Base-by-base conservation (phyloP, 1,140 invertebrate species). In the Nymphalis io region DNA sequence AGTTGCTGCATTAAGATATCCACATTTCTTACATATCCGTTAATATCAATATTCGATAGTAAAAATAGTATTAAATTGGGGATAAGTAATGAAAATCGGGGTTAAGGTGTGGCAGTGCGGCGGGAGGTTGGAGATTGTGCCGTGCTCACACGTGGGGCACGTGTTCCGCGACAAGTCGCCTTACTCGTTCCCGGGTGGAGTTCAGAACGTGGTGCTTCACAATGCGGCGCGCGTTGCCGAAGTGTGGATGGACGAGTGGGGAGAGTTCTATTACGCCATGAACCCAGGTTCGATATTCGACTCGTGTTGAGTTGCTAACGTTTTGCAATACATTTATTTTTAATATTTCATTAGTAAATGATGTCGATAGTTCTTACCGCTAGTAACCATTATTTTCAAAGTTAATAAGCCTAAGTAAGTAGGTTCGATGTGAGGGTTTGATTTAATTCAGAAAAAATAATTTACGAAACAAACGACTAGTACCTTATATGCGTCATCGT, bases 171-270 rank as follows among this genome's bases (percentile, higher is more conserved):
- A 99, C 94, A 99, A 99, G 92, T 98, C 97, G 77, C 99, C 99
- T 33, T 99, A 99, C 93, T 98, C 98, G 73, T 99, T 99, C 94
- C 99, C 99, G 67, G 98, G 98, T 79, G 99, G 99, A 75, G 98
- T 99, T 78, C 97, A 97, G 83, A 98, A 97, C 92, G 95, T 97
- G 81, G 97, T 99, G 83, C 96, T 99, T 85, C 98, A 99, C 93
- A 99, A 99, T 93, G 97, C 98, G 79, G 98, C 97, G 57, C 94
- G 98, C 80, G 96, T 99, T 76, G 98, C 98, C 81, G 97, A 98
- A 93, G 98, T 99, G 83, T 99, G 98, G 98, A 96, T 99, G 96
- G 98, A 99, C 94, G 97, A 98, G 93, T 99, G 98, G 97, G 96
- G 97, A 92, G 96, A 98, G 93, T 99, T 99, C 95, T 99, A 98